A percentile compares a stretch with the other conserved stretches of the same genome.
phyloP scores from a whole-genome alignment of 2,797 vertebrate species.

The Xenopus petersii region DNA sequence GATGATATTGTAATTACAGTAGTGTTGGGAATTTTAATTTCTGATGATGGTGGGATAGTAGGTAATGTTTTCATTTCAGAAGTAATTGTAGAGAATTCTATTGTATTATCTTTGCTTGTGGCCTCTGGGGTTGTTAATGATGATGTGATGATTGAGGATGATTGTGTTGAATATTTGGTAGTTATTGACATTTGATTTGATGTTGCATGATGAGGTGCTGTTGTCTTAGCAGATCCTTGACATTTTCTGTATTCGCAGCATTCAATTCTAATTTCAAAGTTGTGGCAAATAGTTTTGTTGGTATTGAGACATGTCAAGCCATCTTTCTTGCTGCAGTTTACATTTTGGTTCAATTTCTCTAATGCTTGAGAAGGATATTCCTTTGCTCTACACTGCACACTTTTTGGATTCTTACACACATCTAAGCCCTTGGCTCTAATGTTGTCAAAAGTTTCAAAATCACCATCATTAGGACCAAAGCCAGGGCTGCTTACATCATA shows the following conservation, averaged over 20 bases:
- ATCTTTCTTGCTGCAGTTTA: conserved; percentile 53
- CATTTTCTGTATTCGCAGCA: conserved; percentile 51
- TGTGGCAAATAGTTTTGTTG: conserved; percentile 65
- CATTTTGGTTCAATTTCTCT: conserved; percentile 50
- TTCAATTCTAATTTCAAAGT: conserved; percentile 61
- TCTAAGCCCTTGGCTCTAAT: conserved; percentile 39
- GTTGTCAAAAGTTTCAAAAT: conserved; percentile 56
- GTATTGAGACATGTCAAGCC: conserved; percentile 63
- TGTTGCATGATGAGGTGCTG: too few species aligned
- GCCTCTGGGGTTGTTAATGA: not conserved
- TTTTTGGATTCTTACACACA: conserved; percentile 45
- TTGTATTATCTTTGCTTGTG: not conserved
- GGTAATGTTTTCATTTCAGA: too few species aligned
- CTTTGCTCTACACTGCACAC: conserved; percentile 59
- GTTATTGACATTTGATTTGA: too few species aligned
- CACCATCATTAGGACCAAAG: conserved; percentile 48
- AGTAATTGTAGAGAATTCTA: too few species aligned
- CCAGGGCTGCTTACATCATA: conserved; percentile 54
- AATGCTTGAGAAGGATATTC: accelerated
- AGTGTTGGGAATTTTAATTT: too few species aligned
- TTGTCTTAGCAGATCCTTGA: not conserved
- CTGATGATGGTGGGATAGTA: too few species aligned
- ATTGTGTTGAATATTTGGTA: not conserved
- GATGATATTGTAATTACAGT: not conserved
- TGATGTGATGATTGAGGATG: not conserved